These are phyloP conservation scores for Drosophila rellima DNA, from an alignment of 2,888 invertebrate genomes.

Conservation along the genomic window DNA sequence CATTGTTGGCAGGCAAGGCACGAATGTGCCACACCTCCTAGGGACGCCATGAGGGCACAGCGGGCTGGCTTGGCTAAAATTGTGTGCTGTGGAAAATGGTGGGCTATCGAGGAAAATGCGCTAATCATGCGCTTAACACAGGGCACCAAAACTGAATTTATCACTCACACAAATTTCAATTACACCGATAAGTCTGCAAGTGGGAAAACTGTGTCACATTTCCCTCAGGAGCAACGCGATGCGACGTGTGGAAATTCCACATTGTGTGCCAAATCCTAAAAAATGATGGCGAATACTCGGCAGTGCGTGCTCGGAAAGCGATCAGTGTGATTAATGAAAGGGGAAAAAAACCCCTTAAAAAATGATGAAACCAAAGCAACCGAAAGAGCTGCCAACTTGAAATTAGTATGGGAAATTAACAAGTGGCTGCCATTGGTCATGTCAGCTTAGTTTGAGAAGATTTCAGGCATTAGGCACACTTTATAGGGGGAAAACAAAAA, in stretches of 20 bases:
- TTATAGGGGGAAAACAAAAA: conserved; percentile 12
- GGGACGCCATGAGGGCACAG: conserved; percentile 1
- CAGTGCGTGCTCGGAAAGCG: conserved; percentile 81
- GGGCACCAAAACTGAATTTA: conserved; percentile 60
- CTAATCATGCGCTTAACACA: conserved; percentile 78
- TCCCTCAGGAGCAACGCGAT: conserved; percentile 24
- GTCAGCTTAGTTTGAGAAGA: conserved; percentile 68
- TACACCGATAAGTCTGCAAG: conserved; percentile 45
- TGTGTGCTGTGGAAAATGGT: conserved; percentile 20
- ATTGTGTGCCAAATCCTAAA: conserved; percentile 76
- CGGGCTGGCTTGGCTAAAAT: conserved; percentile 42
- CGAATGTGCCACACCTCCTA: conserved; percentile 46
- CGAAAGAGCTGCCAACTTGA: conserved; percentile 50
- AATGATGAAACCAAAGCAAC: conserved; percentile 35
- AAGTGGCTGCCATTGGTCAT: conserved; percentile 79
- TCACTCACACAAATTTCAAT: conserved; percentile 77
- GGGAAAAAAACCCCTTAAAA: conserved; percentile 43
- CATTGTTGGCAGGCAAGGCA: conserved; percentile 61
- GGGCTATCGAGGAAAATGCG: conserved; percentile 56
- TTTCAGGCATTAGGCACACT: conserved; percentile 52
- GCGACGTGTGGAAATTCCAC: conserved; percentile 47
- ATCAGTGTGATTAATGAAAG: conserved; percentile 82
- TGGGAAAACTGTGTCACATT: conserved; percentile 47
- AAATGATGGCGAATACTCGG: conserved; percentile 70
- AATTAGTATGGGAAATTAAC: conserved; percentile 79